Evolutionary conservation across 1,140 invertebrate species (phyloP).

Genomic region (Manduca sexta): DNA sequence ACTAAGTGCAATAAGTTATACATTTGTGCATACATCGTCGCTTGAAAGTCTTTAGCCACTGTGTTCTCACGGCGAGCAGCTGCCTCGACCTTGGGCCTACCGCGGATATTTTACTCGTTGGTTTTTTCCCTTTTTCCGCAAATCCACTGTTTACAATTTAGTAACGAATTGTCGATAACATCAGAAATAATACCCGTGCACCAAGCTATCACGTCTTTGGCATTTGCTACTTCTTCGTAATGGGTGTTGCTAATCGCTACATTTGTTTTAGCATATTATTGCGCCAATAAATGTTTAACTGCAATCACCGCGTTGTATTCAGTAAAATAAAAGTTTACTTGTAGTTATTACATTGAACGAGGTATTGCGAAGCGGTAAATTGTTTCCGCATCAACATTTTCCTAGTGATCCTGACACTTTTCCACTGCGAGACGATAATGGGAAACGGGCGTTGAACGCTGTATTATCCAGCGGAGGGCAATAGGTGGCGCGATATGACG

Average conservation of each 20-base stretch:
- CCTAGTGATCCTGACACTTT: slow-evolving; percentile 13
- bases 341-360: too few relatives aligned
- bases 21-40: slow-evolving; percentile 36
- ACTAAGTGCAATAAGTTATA: slow-evolving; percentile 18
- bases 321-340: too few relatives aligned
- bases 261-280: slow-evolving; percentile 1
- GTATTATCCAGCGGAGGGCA: slow-evolving; percentile 51
- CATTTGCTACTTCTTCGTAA: slow-evolving; percentile 5
- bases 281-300: not conserved
- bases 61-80: slow-evolving; percentile 49
- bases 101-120: slow-evolving; percentile 48
- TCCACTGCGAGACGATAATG: slow-evolving; percentile 36
- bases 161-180: slow-evolving; percentile 12
- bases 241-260: slow-evolving; percentile 2
- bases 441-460: slow-evolving; percentile 43
- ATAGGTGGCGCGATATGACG: slow-evolving; percentile 57
- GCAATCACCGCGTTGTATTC: too few relatives aligned
- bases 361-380: too few relatives aligned
- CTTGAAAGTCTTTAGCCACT: slow-evolving; percentile 51
- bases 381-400: not conserved
- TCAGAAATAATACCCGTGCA: not conserved
- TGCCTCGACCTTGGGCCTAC: slow-evolving; percentile 52
- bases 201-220: slow-evolving; percentile 10
- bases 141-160: slow-evolving; percentile 26
- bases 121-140: slow-evolving; percentile 57